Evolutionary conservation across 2,113 vertebrate species (phyloP), one percentile per base, ranked within the genome.

Genomic region (Bos javanicus): DNA sequence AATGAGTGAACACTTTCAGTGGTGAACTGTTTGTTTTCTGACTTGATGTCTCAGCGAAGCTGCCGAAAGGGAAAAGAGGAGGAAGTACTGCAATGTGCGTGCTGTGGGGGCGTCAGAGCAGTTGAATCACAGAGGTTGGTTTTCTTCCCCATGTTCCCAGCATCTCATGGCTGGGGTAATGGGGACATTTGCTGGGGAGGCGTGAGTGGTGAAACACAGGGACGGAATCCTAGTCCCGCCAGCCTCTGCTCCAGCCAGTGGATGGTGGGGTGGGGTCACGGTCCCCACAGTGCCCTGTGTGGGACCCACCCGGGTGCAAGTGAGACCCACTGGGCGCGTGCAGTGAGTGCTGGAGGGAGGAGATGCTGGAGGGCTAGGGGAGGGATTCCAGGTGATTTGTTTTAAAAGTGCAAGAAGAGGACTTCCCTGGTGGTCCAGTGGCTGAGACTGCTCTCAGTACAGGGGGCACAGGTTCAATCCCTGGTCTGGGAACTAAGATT

Each of bases 301-400:
- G 23, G 56, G 46, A 39, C 25, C 57, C 33, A 7, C 0, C 16
- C 2, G 4, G 54, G 56, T 19, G 23, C 33, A 21, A 14, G 46
- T 0, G 2, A n/a, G 74, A 43, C 7, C 54, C 0, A 0, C 39
- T 15, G 2, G 13, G 43, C 43, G 36, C 1, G 2, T 59, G 57
- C 46, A 21, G 25, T 25, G 36, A 50, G 48, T 54, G 83, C 25
- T 60, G 26, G 39, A n/a, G 28, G 6, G 56, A 28, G 43, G 56
- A 28, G 74, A 23, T 76, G 23, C 36, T 30, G 9, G 30, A 21
- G 56, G 56, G 30, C 21, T 11, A 71, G n/a, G 23, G 36, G 36
- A 43, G 71, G 36, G 10, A 23, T 91, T 13, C 89, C 33, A 4
- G 90, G 46, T 3, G 46, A 60, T 17, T 46, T 56, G 74, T 26